These are phyloP conservation scores for Meandrina meandrites DNA, from an alignment of 92 coral and sea anemone species.

Conservation along the genomic window DNA sequence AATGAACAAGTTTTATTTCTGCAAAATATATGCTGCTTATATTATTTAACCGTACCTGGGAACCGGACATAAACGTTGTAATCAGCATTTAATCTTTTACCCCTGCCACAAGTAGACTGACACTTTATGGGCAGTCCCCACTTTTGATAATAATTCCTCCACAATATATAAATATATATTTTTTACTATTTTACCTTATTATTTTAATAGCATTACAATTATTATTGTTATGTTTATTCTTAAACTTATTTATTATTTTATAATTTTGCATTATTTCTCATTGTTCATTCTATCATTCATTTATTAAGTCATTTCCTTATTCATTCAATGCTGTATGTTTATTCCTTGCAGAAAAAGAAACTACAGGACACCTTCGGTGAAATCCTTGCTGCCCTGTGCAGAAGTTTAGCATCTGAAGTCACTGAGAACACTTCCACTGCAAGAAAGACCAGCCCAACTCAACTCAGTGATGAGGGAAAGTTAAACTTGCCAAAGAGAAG, in stretches of 20 bases:
- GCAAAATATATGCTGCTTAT: too few species aligned
- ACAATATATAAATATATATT: neutral
- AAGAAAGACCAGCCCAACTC: slow-evolving; percentile 58
- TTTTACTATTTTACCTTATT: neutral
- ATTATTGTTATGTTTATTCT: neutral
- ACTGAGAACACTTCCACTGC: slow-evolving; percentile 35
- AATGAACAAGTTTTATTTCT: too few species aligned
- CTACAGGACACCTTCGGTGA: neutral
- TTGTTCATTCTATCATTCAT: slow-evolving; percentile 2
- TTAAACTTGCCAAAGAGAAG: too few species aligned
- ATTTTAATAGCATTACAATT: neutral
- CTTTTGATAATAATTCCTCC: slow-evolving; percentile 8
- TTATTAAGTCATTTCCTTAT: neutral
- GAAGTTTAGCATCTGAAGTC: slow-evolving; percentile 9
- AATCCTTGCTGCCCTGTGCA: neutral
- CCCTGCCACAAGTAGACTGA: too few species aligned
- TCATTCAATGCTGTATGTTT: neutral
- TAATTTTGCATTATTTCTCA: neutral
- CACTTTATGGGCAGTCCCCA: neutral
- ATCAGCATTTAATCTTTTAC: too few species aligned
- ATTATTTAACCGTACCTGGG: too few species aligned
- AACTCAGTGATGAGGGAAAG: too few species aligned
- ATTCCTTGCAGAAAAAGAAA: neutral
- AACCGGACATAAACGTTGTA: too few species aligned
- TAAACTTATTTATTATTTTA: neutral